Percentiles rank a stretch among this genome's conserved stretches.
phyloP scores from a whole-genome alignment of 92 coral and sea anemone genomes.

The Phenganax subtilis region DNA sequence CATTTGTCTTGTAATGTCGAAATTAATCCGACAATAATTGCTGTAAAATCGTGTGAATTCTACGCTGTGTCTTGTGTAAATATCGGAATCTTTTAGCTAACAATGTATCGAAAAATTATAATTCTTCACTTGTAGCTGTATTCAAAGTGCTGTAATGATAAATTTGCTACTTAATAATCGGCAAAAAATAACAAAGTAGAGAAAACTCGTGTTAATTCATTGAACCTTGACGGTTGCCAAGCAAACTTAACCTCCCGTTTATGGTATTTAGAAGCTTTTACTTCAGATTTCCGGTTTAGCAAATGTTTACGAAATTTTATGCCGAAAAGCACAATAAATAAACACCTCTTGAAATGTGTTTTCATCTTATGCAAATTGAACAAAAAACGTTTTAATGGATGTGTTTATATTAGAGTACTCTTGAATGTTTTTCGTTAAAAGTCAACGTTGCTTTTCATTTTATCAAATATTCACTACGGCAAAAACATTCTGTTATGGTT shows the following conservation, averaged over 20 bases:
- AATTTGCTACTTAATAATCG: no score
- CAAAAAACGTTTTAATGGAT: not conserved
- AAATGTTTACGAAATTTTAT: not conserved
- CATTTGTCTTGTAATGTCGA: not conserved
- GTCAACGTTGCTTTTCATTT: no score
- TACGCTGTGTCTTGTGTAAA: not conserved
- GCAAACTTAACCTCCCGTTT: not conserved
- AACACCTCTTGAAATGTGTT: no score
- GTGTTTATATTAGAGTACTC: no score
- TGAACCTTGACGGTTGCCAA: conserved; percentile 22
- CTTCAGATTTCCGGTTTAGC: not conserved
- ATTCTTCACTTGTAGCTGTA: not conserved
- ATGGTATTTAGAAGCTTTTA: conserved; percentile 9
- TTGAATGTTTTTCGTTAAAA: no score
- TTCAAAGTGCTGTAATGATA: not conserved
- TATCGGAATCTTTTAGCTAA: not conserved
- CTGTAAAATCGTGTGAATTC: not conserved
- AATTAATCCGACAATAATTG: conserved; percentile 1
- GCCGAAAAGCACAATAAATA: not conserved
- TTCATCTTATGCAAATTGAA: no score
- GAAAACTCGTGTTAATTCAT: not conserved
- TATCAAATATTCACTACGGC: no score
- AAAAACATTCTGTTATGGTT: no score
- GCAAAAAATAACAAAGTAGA: not conserved
- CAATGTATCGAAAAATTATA: not conserved